These are phyloP conservation scores for Limonius californicus DNA, from an alignment of 1,140 invertebrate species.

Conservation along the genomic window DNA sequence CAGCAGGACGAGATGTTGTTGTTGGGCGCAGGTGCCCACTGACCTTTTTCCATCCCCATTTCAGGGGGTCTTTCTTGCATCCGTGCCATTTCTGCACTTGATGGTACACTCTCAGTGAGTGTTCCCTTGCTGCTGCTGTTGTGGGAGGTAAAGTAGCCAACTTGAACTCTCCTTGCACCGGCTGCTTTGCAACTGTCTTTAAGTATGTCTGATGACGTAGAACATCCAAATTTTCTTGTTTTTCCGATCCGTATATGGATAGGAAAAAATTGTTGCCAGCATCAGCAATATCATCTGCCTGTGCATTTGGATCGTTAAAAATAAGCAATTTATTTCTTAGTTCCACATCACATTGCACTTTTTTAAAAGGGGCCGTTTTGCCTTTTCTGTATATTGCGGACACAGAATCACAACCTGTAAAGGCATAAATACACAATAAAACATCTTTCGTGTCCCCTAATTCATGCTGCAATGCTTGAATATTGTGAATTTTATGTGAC, in stretches of 20 bases:
- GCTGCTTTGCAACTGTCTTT: slow-evolving; percentile 14
- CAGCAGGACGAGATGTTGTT: slow-evolving; percentile 5
- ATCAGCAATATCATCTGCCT: slow-evolving; percentile 3
- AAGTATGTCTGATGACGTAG: slow-evolving; percentile 16
- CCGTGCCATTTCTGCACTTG: slow-evolving; percentile 30
- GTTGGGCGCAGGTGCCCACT: slow-evolving; percentile 27
- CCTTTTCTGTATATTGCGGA: slow-evolving; percentile 15
- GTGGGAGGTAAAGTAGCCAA: slow-evolving; percentile 23
- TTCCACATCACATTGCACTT: slow-evolving; percentile 13
- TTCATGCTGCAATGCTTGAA: slow-evolving; percentile 8
- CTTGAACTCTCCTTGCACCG: not conserved
- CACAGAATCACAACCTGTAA: slow-evolving; percentile 17
- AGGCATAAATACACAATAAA: slow-evolving; percentile 1
- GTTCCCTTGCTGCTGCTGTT: too few relatives aligned
- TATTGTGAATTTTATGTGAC: slow-evolving; percentile 11
- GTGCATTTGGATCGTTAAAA: not conserved
- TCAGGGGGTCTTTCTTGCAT: too few relatives aligned
- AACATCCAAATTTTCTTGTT: slow-evolving; percentile 12
- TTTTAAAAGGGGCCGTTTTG: slow-evolving; percentile 13
- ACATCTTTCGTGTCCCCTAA: slow-evolving; percentile 17
- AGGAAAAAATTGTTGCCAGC: not conserved
- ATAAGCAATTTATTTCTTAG: slow-evolving; percentile 8
- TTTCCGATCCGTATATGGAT: slow-evolving; percentile 5
- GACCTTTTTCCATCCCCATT: slow-evolving; percentile 28
- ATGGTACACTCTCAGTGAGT: too few relatives aligned